Evolutionary conservation across 1,140 invertebrate genomes (phyloP).

Genomic region (Heliconius congener): DNA sequence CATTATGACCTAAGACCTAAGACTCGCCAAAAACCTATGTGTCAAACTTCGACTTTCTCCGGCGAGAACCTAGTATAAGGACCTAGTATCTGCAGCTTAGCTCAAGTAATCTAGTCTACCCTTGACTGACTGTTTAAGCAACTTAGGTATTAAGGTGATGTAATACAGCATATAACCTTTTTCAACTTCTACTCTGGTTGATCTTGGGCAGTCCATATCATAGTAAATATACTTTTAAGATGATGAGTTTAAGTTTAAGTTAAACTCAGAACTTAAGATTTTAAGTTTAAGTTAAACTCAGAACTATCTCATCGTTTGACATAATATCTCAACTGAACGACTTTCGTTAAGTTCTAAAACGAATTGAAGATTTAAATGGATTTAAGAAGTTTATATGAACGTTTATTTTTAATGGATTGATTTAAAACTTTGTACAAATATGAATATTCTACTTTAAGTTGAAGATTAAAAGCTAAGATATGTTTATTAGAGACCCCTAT

Average conservation of each 20-base stretch:
- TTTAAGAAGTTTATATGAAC: not conserved
- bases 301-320: not conserved
- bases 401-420: not conserved
- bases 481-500: not conserved
- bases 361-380: constrained; percentile 2
- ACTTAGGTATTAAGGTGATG: no score
- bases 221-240: not conserved
- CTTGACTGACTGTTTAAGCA: no score
- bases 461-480: not conserved
- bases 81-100: no score
- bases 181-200: no score
- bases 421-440: not conserved
- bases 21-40: no score
- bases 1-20: no score
- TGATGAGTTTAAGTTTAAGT: not conserved
- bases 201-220: no score
- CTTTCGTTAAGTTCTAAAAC: not conserved
- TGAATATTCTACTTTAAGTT: not conserved
- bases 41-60: no score
- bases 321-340: not conserved
- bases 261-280: not conserved
- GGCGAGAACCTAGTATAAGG: no score
- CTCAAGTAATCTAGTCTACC: no score
- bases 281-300: not conserved
- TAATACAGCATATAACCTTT: no score